A percentile compares a stretch with the other conserved stretches of the same genome.
Evolutionary conservation across 2,888 invertebrate genomes (phyloP).

Genomic region (Neoaliturus tenellus): DNA sequence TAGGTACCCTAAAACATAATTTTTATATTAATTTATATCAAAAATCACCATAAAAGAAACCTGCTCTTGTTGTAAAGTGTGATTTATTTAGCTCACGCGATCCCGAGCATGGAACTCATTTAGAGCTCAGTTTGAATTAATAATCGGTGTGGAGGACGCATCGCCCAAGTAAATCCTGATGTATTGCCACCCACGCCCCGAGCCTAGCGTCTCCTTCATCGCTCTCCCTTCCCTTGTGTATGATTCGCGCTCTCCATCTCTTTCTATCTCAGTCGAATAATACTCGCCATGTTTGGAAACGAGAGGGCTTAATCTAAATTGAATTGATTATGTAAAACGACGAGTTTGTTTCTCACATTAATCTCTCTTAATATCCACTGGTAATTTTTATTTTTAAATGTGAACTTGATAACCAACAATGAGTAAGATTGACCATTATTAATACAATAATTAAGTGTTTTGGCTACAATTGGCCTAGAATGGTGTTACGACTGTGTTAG

Average conservation of each 20-base stretch:
- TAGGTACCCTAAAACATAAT: too few species aligned
- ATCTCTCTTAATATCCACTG: neutral
- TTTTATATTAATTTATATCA: too few species aligned
- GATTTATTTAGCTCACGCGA: neutral
- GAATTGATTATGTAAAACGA: neutral
- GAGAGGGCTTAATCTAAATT: conserved; percentile 22
- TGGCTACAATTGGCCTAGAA: too few species aligned
- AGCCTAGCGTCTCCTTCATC: neutral
- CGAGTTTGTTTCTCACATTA: neutral
- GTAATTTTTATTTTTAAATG: too few species aligned
- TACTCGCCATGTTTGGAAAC: neutral
- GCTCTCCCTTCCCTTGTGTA: neutral
- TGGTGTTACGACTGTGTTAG: too few species aligned
- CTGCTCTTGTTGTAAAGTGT: neutral
- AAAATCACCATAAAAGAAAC: neutral
- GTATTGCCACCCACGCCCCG: neutral
- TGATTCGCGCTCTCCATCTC: neutral
- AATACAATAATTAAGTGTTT: too few species aligned
- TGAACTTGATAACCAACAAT: too few species aligned
- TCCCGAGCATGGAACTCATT: neutral
- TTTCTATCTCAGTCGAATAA: too few species aligned
- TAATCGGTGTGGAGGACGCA: neutral
- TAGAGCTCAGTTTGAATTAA: neutral
- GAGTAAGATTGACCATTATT: too few species aligned
- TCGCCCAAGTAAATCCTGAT: neutral